phyloP scores from a whole-genome alignment of 37 sponge, comb jelly and placozoan species.

The Cliona cf. orientalis region DNA sequence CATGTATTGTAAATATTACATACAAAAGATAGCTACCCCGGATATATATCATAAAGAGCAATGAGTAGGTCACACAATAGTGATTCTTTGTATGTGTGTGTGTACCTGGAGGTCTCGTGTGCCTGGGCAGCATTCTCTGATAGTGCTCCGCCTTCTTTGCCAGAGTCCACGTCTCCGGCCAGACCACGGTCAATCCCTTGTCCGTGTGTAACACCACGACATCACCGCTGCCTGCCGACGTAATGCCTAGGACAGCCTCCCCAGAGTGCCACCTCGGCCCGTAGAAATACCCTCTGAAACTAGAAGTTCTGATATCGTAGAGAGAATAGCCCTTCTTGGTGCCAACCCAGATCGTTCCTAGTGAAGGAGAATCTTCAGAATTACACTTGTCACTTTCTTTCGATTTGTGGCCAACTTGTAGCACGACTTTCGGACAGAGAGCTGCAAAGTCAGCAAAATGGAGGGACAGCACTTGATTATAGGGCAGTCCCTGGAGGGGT shows the following conservation, averaged over 20 bases:
- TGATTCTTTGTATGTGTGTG: too few species aligned
- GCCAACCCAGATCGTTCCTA: conserved; percentile 61
- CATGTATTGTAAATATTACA: too few species aligned
- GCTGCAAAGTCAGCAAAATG: conserved; percentile 16
- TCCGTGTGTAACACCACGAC: conserved; percentile 62
- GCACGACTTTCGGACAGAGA: conserved; percentile 22
- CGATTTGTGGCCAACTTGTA: background rate
- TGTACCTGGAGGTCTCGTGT: conserved; percentile 75
- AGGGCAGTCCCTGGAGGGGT: conserved; percentile 75
- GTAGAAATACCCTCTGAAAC: conserved; percentile 59
- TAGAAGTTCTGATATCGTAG: conserved; percentile 55
- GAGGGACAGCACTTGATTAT: conserved; percentile 52
- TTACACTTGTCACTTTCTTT: background rate
- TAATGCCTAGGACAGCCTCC: conserved; percentile 27
- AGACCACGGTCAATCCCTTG: conserved; percentile 56
- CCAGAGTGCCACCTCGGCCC: conserved; percentile 80
- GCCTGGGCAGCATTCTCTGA: conserved; percentile 68
- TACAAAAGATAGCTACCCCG: too few species aligned
- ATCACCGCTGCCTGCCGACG: background rate
- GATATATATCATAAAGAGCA: too few species aligned
- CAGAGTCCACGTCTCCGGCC: conserved; percentile 75
- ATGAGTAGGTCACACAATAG: too few species aligned
- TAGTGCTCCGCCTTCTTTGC: conserved; percentile 75
- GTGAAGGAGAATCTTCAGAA: background rate
- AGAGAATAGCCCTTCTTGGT: conserved; percentile 57